Evolutionary conservation across 92 coral and sea anemone genomes (phyloP).

Genomic region (Phenganax marumi): DNA sequence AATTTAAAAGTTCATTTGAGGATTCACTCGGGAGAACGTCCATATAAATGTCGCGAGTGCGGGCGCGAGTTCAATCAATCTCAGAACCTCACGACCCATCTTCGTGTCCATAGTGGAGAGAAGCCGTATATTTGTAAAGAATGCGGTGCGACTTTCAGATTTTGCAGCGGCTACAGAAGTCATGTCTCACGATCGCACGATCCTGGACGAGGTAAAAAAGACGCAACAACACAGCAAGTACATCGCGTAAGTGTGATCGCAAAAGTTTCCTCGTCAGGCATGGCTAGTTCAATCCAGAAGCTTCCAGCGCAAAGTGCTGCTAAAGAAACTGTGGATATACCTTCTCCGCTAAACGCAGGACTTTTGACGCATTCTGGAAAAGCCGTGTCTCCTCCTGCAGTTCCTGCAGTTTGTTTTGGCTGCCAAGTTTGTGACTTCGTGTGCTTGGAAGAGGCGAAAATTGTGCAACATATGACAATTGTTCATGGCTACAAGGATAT

Average conservation of each 20-base stretch:
- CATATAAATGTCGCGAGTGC: conserved; percentile 18
- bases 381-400: not conserved
- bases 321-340: not conserved
- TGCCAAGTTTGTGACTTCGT: conserved; percentile 1
- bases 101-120: conserved; percentile 25
- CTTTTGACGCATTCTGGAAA: not conserved
- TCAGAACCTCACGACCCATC: conserved; percentile 34
- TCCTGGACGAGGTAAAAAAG: not conserved
- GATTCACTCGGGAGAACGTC: conserved; percentile 28
- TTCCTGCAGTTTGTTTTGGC: not conserved
- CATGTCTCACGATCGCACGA: conserved; percentile 19
- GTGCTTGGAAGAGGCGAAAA: not conserved
- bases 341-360: conserved; percentile 11
- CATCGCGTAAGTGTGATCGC: conserved; percentile 33
- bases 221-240: not conserved
- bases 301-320: not conserved
- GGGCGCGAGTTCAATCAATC: conserved; percentile 33
- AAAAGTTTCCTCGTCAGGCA: conserved; percentile 17
- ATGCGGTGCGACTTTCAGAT: conserved; percentile 23
- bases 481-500: conserved; percentile 13
- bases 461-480: conserved; percentile 11
- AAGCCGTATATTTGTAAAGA: conserved; percentile 20
- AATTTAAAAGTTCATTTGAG: conserved; percentile 30
- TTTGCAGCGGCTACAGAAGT: conserved; percentile 28
- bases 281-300: not conserved